phyloP scores from a whole-genome alignment of 2,113 vertebrate species.

The Illadopsis cleaveri region DNA sequence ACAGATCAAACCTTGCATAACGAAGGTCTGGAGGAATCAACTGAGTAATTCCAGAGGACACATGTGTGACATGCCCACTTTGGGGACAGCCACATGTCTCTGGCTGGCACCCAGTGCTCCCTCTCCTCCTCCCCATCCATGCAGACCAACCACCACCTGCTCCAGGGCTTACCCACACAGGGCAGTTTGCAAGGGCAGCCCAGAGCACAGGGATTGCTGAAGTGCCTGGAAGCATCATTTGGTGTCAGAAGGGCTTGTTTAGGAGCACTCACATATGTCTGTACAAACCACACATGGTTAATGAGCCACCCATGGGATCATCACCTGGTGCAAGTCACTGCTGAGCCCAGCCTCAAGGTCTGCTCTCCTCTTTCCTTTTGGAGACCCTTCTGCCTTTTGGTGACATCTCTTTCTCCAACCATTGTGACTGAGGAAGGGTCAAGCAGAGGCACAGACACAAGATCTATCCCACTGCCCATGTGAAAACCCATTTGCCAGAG shows the following conservation, averaged over 20 bases:
- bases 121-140: not conserved
- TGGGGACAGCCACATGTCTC: not conserved
- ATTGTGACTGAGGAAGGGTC: rapidly evolving
- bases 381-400: not conserved
- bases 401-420: not conserved
- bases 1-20: not conserved
- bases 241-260: rapidly evolving
- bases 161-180: not conserved
- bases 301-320: not conserved
- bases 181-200: not conserved
- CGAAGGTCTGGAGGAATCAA: not conserved
- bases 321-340: not conserved
- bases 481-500: not conserved
- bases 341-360: not conserved
- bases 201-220: rapidly evolving
- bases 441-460: not conserved
- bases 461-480: rapidly evolving
- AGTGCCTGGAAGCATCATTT: not conserved
- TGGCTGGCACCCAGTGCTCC: not conserved
- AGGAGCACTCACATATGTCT: rapidly evolving
- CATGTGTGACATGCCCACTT: not conserved
- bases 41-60: not conserved
- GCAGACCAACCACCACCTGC: not conserved
- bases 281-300: rapidly evolving
- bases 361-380: not conserved